A percentile compares a stretch with the other conserved stretches of the same genome.
Conservation (phyloP, 2,888 invertebrate genomes). For the Mythimna lalbum region DNA sequence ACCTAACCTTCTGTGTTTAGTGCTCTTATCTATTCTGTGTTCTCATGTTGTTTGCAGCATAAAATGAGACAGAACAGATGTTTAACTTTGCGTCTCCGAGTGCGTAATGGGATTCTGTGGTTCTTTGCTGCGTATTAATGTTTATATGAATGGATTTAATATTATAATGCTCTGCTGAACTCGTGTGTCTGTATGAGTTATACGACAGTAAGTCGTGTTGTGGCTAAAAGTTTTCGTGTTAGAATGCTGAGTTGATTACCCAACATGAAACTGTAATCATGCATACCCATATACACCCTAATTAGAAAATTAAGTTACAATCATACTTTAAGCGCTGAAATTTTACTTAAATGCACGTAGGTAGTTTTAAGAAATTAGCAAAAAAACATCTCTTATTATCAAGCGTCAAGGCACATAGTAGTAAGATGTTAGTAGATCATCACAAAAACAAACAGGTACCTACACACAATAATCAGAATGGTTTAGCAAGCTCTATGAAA, state of each 20-base stretch:
- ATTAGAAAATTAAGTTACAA: too few species aligned
- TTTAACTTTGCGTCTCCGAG: constrained; percentile 42
- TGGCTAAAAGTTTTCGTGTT: constrained; percentile 2
- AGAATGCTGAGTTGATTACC: neutral
- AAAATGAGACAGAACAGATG: constrained; percentile 30
- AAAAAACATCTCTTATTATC: too few species aligned
- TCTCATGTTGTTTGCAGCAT: constrained; percentile 21
- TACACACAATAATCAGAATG: too few species aligned
- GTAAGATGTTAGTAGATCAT: too few species aligned
- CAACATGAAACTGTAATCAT: too few species aligned
- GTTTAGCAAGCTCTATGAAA: too few species aligned
- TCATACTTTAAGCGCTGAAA: too few species aligned
- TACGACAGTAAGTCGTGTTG: neutral
- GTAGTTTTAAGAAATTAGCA: too few species aligned
- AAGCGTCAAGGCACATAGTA: too few species aligned
- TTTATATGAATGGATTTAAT: constrained; percentile 22
- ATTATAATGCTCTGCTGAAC: constrained; percentile 5
- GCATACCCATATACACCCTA: too few species aligned
- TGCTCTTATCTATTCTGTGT: neutral
- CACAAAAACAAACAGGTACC: too few species aligned
- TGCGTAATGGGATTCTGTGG: constrained; percentile 44
- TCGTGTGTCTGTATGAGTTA: neutral
- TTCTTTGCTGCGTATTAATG: constrained; percentile 24
- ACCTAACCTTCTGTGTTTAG: neutral
- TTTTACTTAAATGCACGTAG: too few species aligned